Percentiles rank a stretch among this genome's conserved stretches.
Conservation (phyloP, 2,888 invertebrate species). For the Thecocarcelia acutangulata region DNA sequence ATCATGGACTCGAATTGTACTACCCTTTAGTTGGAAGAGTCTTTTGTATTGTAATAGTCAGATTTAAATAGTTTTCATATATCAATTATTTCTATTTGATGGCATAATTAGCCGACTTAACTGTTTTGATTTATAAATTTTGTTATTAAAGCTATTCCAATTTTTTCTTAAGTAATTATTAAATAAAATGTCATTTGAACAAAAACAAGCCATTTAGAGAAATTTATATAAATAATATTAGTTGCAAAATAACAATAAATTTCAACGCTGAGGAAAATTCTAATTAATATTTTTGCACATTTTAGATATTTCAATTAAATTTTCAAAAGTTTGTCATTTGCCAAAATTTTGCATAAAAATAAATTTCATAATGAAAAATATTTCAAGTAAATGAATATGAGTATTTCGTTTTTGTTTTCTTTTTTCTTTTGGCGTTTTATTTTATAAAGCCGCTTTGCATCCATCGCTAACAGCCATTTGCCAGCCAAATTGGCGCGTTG, state of each 20-base stretch:
- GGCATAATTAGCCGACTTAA: slow-evolving; percentile 57
- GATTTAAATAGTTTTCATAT: too few species aligned
- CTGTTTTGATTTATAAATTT: slow-evolving; percentile 46
- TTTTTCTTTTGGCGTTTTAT: not conserved
- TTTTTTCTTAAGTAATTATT: not conserved
- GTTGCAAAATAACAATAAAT: not conserved
- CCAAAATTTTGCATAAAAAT: slow-evolving; percentile 36
- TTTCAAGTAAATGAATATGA: not conserved
- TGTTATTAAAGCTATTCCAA: too few species aligned
- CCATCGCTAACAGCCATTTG: slow-evolving; percentile 47
- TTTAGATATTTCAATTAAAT: slow-evolving; percentile 15
- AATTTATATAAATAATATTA: too few species aligned
- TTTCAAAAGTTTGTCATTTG: slow-evolving; percentile 30
- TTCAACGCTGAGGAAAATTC: not conserved
- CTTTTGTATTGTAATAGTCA: too few species aligned
- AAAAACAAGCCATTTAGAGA: too few species aligned
- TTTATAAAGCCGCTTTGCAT: not conserved
- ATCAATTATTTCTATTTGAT: too few species aligned
- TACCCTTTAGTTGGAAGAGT: too few species aligned
- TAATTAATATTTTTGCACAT: not conserved
- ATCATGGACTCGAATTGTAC: too few species aligned
- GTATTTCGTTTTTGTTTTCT: too few species aligned
- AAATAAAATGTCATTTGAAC: too few species aligned
- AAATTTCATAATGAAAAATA: slow-evolving; percentile 20
- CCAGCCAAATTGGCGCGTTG: slow-evolving; percentile 64